Evolutionary conservation across 2,113 vertebrate genomes (phyloP), one percentile per base, ranked within the genome.

Genomic region (Nothocercus nigrocapillus): DNA sequence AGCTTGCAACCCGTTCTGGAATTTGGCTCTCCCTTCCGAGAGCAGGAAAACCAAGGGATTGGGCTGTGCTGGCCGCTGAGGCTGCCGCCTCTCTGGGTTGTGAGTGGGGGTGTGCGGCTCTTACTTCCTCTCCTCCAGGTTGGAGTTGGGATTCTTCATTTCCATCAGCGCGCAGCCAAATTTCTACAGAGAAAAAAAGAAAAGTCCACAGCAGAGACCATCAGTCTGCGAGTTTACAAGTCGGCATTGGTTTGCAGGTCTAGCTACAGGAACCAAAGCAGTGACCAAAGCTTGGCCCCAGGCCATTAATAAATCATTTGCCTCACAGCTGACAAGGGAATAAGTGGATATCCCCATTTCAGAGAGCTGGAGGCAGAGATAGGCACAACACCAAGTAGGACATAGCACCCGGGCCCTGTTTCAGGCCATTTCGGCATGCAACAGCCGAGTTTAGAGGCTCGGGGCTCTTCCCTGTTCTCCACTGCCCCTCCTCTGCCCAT

Each of bases 141-240:
- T 97, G 64, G 99, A 99, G 80, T 99, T 99, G 63, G 99, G 99
- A 86, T 99, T 99, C 70, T 98, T 98, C 98, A 99, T 99, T 94
- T 99, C 99, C 99, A 99, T 99, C 83, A 99, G 94, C 0, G 98
- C 99, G 0, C 98, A 98, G 96, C 99, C 99, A 54, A 99, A 99
- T 98, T 99, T 99, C 99, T 99, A 47, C 16, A 93, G 73, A 22
- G 28, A n/a, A 25, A 32, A 78, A 85, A 30, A 70, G 72, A 66
- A 56, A 16, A 24, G 22, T 21, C 21, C 49, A 28, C 18, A 40
- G 42, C 28, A 25, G 16, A 22, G 18, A 2, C 22, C 5, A 1
- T 96, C 49, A 61, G 45, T 47, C 47, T 47, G 47, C 15, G 44
- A 19, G 45, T 22, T 18, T 22, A 21, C 49, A 49, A 24, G 21